Evolutionary conservation across 92 coral and sea anemone genomes (phyloP).

Genomic region (Actinostola sp.): DNA sequence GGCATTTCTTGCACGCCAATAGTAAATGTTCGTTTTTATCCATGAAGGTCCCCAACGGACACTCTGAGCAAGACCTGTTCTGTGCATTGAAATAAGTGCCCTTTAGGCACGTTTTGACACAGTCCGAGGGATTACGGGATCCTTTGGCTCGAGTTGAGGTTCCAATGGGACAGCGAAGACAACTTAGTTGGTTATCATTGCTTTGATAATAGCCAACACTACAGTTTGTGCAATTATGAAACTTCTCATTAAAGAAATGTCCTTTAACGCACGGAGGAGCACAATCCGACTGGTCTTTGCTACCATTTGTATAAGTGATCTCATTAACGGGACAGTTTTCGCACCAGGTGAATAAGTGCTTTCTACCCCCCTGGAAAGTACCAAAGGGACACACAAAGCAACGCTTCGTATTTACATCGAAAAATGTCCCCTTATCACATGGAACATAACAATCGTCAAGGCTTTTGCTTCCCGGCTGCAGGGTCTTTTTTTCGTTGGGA

Average conservation of each 20-base stretch:
- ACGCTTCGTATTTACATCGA: constrained; percentile 5
- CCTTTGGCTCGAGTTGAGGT: constrained; percentile 42
- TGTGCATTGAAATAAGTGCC: constrained; percentile 30
- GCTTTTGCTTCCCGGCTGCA: constrained; percentile 47
- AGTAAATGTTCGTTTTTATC: constrained; percentile 22
- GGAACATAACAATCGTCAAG: constrained; percentile 51
- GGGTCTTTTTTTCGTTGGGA: constrained; percentile 53
- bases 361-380: constrained; percentile 42
- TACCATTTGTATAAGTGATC: constrained; percentile 43
- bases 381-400: constrained; percentile 60
- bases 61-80: constrained; percentile 35
- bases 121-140: constrained; percentile 16
- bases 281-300: constrained; percentile 38
- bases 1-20: constrained; percentile 45
- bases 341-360: constrained; percentile 47
- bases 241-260: constrained; percentile 31
- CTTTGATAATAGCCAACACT: constrained; percentile 41
- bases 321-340: constrained; percentile 33
- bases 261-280: constrained; percentile 49
- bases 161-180: constrained; percentile 37
- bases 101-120: constrained; percentile 33
- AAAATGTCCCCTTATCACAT: constrained; percentile 59
- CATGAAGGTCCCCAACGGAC: constrained; percentile 56
- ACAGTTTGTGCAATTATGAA: constrained; percentile 37
- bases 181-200: constrained; percentile 26